Percentiles rank a stretch among this genome's conserved stretches.
These are phyloP conservation scores for Antechinus flavipes DNA, from an alignment of 2,113 vertebrate species.

Conservation along the genomic window DNA sequence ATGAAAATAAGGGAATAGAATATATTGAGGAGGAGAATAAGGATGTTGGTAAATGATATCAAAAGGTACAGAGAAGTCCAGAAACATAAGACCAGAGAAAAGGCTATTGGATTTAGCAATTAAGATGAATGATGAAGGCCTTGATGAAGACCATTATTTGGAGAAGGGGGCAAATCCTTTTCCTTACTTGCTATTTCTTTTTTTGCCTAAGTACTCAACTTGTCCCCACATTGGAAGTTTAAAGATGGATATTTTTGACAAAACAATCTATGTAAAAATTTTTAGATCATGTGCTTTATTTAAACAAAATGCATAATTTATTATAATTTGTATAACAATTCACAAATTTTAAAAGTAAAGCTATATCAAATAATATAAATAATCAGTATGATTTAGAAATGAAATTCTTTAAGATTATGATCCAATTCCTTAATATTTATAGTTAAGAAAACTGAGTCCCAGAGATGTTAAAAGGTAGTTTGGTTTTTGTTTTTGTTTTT, in stretches of 20 bases:
- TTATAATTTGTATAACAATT: neutral
- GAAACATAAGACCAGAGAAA: too few relatives aligned
- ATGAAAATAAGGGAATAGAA: too few relatives aligned
- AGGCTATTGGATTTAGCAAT: too few relatives aligned
- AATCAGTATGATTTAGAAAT: neutral
- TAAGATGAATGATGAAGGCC: too few relatives aligned
- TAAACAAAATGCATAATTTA: neutral
- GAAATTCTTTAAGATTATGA: neutral
- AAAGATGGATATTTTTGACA: neutral
- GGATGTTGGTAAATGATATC: too few relatives aligned
- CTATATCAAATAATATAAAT: neutral
- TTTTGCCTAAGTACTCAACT: too few relatives aligned
- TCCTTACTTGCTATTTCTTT: too few relatives aligned
- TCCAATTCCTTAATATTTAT: neutral
- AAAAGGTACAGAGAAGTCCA: too few relatives aligned
- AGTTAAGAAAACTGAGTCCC: neutral
- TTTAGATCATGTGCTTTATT: neutral
- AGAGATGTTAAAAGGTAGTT: neutral
- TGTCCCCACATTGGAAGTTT: neutral
- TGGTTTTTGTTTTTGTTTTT: neutral
- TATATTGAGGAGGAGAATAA: too few relatives aligned
- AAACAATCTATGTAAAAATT: neutral
- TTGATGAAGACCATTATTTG: too few relatives aligned
- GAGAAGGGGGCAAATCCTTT: too few relatives aligned
- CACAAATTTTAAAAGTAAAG: neutral